Percentiles rank a stretch among this genome's conserved stretches.
Evolutionary conservation across 2,888 invertebrate genomes (phyloP).

Genomic region (Pantelozetes paolii): DNA sequence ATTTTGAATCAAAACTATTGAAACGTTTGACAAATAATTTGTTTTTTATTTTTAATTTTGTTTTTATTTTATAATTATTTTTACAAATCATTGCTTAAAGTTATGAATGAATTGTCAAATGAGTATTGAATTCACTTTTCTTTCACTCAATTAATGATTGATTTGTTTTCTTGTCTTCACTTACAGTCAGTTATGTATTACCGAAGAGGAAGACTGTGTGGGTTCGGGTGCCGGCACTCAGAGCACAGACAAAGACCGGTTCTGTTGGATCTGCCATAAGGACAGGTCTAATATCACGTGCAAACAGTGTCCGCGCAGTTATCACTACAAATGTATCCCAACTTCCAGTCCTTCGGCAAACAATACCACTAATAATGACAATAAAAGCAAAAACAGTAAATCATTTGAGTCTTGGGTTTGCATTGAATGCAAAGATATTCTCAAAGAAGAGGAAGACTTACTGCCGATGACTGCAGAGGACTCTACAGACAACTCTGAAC

Average conservation of each 20-base stretch:
- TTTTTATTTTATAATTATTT: too few relatives aligned
- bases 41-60: too few relatives aligned
- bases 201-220: slow-evolving; percentile 1
- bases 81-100: too few relatives aligned
- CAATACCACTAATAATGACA: background rate
- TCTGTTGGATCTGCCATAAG: slow-evolving; percentile 65
- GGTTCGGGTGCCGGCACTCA: background rate
- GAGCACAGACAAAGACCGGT: slow-evolving; percentile 56
- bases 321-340: slow-evolving; percentile 70
- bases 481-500: slow-evolving; percentile 57
- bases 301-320: slow-evolving; percentile 76
- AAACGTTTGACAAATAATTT: too few relatives aligned
- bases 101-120: background rate
- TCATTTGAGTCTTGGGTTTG: slow-evolving; percentile 65
- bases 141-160: too few relatives aligned
- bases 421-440: slow-evolving; percentile 72
- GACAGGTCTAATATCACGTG: slow-evolving; percentile 57
- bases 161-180: background rate
- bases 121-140: background rate
- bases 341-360: slow-evolving; percentile 48
- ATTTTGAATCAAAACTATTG: too few relatives aligned
- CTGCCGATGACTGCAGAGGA: slow-evolving; percentile 56
- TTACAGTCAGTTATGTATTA: slow-evolving; percentile 11
- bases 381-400: slow-evolving; percentile 6
- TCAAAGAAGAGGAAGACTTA: slow-evolving; percentile 61